Base-by-base conservation (phyloP, 2,888 invertebrate genomes). In the Pyrrhia umbra region DNA sequence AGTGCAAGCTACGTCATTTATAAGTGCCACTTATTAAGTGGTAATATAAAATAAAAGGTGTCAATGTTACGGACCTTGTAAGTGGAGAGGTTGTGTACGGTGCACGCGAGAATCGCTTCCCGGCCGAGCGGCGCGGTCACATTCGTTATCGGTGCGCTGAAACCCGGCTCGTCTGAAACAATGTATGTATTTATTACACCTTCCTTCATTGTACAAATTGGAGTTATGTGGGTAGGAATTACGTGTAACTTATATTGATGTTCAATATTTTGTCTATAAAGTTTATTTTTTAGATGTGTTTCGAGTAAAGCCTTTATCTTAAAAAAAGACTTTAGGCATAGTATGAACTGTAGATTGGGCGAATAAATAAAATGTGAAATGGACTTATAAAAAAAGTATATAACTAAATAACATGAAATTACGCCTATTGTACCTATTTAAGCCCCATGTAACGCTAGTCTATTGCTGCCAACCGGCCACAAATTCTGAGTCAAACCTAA, bases 91-190 rank as follows among this genome's bases (percentile, higher is more conserved):
- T 98, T 97, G 89, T 98, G 97, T 8, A 98, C 98, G 52, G 96
- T 95, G 88, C 98, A 98, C 50, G 97, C 96, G 54, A 98, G 95
- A 54, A 97, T 96, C 6, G 98, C 98, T 91, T 98, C 98, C 67
- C 98, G 95, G 45, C 98, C 98, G 58, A 98, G 96, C 13, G 98
- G 97, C 9, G 97, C 96, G 6, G 98, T 98, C 80, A 97, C 97
- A 93, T 98, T 98, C 77, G 96, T 94, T 84, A 98, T 97, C 55
- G 97, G 97, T 61, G 96, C 97, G 84, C 96, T 97, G 93, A 98
- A 98, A 81, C 97, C 97, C 8, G 98, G 98, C 92, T 97, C 97
- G 92, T 96, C 96, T 97, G 96, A 81, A 90, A 87, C 84, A 85
- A 81, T 51, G 54, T 54, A 58, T 15, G 43, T 47, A 68, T 68